phyloP scores from a whole-genome alignment of 2,113 vertebrate species.

The Anarhynchus alexandrinus region DNA sequence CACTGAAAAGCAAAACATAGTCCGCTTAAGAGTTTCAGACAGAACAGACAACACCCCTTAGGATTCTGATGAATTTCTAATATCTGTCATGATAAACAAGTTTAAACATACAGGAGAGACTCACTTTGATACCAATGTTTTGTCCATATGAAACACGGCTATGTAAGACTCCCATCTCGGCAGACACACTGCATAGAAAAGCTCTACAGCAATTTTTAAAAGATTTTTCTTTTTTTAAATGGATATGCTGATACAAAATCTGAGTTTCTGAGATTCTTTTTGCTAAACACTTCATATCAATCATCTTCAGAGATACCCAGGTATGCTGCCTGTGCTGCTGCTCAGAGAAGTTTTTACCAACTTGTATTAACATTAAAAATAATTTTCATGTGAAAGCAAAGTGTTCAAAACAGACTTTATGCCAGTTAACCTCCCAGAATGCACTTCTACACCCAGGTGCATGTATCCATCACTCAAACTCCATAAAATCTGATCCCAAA shows the following conservation, averaged over 20 bases:
- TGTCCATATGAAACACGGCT: not conserved
- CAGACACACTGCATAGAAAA: not conserved
- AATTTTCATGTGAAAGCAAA: not conserved
- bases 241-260: not conserved
- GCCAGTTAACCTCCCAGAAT: not conserved
- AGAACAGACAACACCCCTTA: not conserved
- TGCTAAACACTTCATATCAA: not conserved
- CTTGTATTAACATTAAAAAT: not conserved
- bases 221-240: not conserved
- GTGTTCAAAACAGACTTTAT: not conserved
- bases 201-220: not conserved
- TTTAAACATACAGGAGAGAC: not conserved
- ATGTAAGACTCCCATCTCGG: not conserved
- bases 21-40: not conserved
- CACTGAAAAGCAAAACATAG: not conserved
- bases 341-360: not conserved
- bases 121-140: not conserved
- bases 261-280: not conserved
- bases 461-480: not conserved
- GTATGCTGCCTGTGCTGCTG: not conserved
- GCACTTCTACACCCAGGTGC: not conserved
- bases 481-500: not conserved
- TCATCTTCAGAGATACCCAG: not conserved
- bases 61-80: not conserved
- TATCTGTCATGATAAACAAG: not conserved